Evolutionary conservation across 2,888 invertebrate genomes (phyloP).

Genomic region (Sarcophaga variegata): DNA sequence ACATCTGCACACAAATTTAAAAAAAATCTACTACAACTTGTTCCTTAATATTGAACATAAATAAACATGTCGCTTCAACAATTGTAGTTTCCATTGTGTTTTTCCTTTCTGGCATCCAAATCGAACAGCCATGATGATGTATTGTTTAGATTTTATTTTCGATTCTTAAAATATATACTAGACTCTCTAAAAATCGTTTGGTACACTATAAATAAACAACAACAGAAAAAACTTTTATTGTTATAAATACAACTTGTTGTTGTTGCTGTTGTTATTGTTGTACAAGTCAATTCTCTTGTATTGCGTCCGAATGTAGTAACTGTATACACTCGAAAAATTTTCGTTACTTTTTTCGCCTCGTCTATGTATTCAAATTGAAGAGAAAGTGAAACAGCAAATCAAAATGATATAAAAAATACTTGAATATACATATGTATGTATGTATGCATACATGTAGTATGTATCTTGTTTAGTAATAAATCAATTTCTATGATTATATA

Average conservation of each 20-base stretch:
- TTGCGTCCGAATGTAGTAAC: not conserved
- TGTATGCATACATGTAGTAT: not conserved
- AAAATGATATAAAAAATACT: not conserved
- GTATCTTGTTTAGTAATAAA: conserved; percentile 14
- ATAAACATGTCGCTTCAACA: not conserved
- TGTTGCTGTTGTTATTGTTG: not conserved
- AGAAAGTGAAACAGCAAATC: not conserved
- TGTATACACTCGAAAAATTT: conserved; percentile 6
- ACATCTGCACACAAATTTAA: too few species aligned
- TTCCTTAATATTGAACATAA: not conserved
- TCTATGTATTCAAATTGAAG: not conserved
- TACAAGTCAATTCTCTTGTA: not conserved
- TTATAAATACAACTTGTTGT: not conserved
- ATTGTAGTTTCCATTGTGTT: not conserved
- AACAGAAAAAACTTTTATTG: not conserved
- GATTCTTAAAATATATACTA: not conserved
- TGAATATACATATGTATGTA: not conserved
- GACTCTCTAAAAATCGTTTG: not conserved
- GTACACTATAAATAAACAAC: not conserved
- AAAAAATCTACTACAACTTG: not conserved
- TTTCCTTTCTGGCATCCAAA: not conserved
- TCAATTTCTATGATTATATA: conserved; percentile 18
- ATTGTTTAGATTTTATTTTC: not conserved
- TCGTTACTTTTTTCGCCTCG: not conserved
- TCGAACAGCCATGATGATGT: not conserved